phyloP scores from a whole-genome alignment of 2,888 invertebrate species.

The Griposia aprilina region DNA sequence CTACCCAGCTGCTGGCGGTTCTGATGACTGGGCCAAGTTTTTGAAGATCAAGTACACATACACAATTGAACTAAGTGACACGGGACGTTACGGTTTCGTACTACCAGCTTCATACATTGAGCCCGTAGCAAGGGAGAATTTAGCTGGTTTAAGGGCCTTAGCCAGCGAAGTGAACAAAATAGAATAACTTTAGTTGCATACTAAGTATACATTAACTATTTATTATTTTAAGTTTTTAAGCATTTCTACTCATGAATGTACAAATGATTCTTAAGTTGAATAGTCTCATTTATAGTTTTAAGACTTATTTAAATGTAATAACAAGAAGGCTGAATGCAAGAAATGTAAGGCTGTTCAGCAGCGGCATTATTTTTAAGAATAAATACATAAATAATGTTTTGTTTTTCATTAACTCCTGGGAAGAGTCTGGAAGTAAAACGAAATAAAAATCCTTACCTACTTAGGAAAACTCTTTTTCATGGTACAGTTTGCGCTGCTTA shows the following conservation, averaged over 20 bases:
- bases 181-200: constrained; percentile 20
- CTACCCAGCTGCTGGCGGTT: constrained; percentile 95
- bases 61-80: constrained; percentile 97
- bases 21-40: constrained; percentile 98
- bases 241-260: constrained; percentile 39
- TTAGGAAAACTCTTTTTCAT: background rate
- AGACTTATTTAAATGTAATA: constrained; percentile 18
- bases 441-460: background rate
- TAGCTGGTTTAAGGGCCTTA: constrained; percentile 93
- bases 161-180: constrained; percentile 75
- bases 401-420: constrained; percentile 1
- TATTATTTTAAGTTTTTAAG: constrained; percentile 52
- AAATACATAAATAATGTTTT: constrained; percentile 21
- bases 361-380: constrained; percentile 38
- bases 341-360: constrained; percentile 35
- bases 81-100: constrained; percentile 96
- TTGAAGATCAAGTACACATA: constrained; percentile 96
- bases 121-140: constrained; percentile 93
- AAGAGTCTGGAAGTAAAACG: background rate
- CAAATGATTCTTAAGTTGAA: constrained; percentile 41
- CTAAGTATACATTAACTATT: constrained; percentile 50
- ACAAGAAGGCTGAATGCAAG: constrained; percentile 42
- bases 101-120: constrained; percentile 94
- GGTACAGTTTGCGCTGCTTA: background rate
- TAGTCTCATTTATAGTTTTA: constrained; percentile 24